Evolutionary conservation across 1,140 invertebrate genomes (phyloP), one percentile per base, ranked within the genome.

Genomic region (Trichonephila inaurata): DNA sequence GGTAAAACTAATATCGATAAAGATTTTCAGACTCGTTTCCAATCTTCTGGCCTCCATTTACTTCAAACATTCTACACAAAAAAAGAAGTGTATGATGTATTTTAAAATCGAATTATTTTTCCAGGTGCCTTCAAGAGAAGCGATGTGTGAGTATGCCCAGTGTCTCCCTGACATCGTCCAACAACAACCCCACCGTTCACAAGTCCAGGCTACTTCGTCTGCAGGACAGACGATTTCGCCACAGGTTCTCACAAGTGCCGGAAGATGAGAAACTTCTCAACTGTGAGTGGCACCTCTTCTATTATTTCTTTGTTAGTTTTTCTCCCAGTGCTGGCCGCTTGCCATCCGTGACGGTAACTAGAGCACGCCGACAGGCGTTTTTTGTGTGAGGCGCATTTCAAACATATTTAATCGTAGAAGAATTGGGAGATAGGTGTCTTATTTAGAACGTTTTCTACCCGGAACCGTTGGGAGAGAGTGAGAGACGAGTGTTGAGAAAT

Each of bases 261-360:
- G 98, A 94, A n/a, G 82, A 92, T 77, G 97, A 98, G 95, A 97
- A 97, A 95, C 97, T 98, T 77, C 96, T 98, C 92, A 98, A 98
- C 96, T 97, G 97, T 97, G 96, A 97, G 97, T 96, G 95, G 77
- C 86, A 58, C 24, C 44, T 19, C 91, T 90, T 16, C n/a, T 58
- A 0, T 12, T 44, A 10, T 64, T 85, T 60, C 28, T 90, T 19
- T 89, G 5, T 21, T 64, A 24, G n/a, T 33, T 14, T 12, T 24
- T 40, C 44, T 51, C 44, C 24, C 28, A 51, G 51, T 7, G 24
- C 28, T 77, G 69, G 69, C 28, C 16, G 28, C 28, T 14, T 18
- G 69, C 69, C 69, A 77, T 77, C 24, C 69, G 69, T 77, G 14
- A 33, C 24, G 24, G 69, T 16, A 77, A 77, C 28, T 77, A 24